Evolutionary conservation across 2,113 vertebrate genomes (phyloP).

Genomic region (Promerops cafer): DNA sequence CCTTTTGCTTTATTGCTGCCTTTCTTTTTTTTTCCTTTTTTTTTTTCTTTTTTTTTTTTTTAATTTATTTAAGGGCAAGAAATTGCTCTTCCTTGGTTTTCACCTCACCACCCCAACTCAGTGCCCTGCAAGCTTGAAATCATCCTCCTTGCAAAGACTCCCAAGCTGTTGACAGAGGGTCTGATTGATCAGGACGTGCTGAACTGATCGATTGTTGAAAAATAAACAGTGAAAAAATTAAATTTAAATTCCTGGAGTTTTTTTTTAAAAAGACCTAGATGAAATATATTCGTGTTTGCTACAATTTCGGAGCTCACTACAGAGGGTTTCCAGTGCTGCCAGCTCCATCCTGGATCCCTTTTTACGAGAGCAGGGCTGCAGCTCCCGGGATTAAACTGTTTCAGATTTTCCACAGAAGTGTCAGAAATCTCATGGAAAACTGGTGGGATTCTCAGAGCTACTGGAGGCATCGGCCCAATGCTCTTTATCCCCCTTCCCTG

Average conservation of each 20-base stretch:
- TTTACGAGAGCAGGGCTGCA: not conserved
- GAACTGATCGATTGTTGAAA: rapidly evolving
- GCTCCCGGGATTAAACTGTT: not conserved
- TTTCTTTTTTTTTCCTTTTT: not conserved
- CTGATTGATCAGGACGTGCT: not conserved
- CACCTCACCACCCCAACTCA: not conserved
- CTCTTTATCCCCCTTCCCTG: not conserved
- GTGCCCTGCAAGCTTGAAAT: not conserved
- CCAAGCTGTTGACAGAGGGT: not conserved
- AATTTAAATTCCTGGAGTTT: not conserved
- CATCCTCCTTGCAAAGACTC: not conserved
- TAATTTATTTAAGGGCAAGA: not conserved
- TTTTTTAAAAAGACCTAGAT: not conserved
- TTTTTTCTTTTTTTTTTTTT: not conserved
- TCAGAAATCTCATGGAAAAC: constrained; percentile 13
- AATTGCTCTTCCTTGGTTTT: constrained; percentile 2
- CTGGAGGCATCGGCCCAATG: not conserved
- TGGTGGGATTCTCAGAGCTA: not conserved
- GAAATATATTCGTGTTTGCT: rapidly evolving
- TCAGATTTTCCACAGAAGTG: constrained; percentile 31
- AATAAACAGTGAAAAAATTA: not conserved
- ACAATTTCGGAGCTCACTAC: not conserved
- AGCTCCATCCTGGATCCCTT: not conserved
- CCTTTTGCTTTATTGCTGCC: constrained; percentile 73
- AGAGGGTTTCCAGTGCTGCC: not conserved